Evolutionary conservation across 2,888 invertebrate genomes (phyloP).

Genomic region (Caenorhabditis angaria): DNA sequence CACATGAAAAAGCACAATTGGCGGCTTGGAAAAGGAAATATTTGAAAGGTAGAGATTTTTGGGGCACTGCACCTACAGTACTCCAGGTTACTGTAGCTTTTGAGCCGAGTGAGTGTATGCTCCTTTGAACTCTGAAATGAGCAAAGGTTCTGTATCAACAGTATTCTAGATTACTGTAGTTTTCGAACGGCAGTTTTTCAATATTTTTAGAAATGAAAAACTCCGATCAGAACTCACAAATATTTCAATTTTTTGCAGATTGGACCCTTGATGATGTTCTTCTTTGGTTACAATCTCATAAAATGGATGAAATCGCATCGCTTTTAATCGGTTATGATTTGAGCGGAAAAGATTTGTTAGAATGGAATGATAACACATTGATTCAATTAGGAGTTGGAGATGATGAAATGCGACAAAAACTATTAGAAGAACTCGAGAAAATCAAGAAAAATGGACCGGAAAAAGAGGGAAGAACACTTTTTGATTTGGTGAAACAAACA

Average conservation of each 20-base stretch:
- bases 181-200: no score
- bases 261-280: slow-evolving; percentile 61
- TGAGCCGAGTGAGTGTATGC: no score
- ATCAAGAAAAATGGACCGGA: slow-evolving; percentile 41
- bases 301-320: slow-evolving; percentile 58
- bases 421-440: slow-evolving; percentile 38
- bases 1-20: slow-evolving; percentile 46
- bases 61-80: no score
- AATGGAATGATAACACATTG: slow-evolving; percentile 53
- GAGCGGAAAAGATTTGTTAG: slow-evolving; percentile 51
- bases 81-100: no score
- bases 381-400: slow-evolving; percentile 37
- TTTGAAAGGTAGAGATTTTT: slow-evolving; percentile 32
- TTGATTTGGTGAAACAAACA: slow-evolving; percentile 52
- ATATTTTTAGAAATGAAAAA: not conserved
- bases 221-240: not conserved
- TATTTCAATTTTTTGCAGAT: no score
- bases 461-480: slow-evolving; percentile 40
- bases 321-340: slow-evolving; percentile 60
- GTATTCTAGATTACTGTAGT: no score
- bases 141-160: no score
- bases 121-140: no score
- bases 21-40: slow-evolving; percentile 47
- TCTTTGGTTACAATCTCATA: slow-evolving; percentile 56
- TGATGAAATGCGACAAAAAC: slow-evolving; percentile 24